Percentiles rank a stretch among this genome's conserved stretches.
Evolutionary conservation across 2,888 invertebrate genomes (phyloP).

Genomic region (Pterobdella sp.): DNA sequence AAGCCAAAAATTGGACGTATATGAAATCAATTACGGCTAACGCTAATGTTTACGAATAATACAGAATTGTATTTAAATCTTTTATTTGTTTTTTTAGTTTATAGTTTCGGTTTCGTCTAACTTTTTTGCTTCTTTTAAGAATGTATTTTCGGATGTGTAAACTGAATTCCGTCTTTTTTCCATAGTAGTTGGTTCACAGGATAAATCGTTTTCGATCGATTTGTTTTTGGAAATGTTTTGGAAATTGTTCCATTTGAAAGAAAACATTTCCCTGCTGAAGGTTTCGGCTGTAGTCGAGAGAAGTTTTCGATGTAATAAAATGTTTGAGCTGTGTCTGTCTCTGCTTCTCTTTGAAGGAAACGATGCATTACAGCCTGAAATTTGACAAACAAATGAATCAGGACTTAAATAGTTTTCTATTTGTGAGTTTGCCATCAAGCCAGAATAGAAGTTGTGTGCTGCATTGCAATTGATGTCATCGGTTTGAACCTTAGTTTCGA

Average conservation of each 20-base stretch:
- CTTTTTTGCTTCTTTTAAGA: not conserved
- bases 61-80: no score
- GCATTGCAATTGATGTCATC: not conserved
- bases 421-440: not conserved
- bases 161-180: no score
- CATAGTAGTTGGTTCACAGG: no score
- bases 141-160: not conserved
- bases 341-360: conserved; percentile 86
- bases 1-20: no score
- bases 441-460: not conserved
- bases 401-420: not conserved
- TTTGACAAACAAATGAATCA: conserved; percentile 60
- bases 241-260: not conserved
- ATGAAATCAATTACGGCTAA: no score
- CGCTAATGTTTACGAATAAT: no score
- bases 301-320: conserved; percentile 80
- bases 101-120: not conserved
- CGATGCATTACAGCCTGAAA: conserved; percentile 86
- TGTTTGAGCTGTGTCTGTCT: conserved; percentile 83
- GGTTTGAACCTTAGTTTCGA: not conserved
- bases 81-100: not conserved
- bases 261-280: conserved; percentile 24
- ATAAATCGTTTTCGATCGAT: no score
- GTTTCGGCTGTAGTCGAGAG: conserved; percentile 50
- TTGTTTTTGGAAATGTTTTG: not conserved